phyloP scores from a whole-genome alignment of 2,888 invertebrate species.

The Oligia strigilis region DNA sequence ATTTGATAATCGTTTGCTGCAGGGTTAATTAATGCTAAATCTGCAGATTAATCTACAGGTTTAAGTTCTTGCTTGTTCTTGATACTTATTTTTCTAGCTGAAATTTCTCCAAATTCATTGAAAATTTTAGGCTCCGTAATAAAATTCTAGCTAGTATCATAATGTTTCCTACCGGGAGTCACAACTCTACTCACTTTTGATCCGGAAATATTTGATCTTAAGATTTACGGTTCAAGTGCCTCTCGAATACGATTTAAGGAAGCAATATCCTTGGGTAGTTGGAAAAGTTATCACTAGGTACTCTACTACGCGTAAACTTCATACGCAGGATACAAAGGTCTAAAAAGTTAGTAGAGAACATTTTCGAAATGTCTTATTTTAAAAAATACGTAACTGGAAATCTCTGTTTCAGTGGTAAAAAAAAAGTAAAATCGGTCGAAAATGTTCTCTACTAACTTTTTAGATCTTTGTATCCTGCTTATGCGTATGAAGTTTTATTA shows the following conservation, averaged over 20 bases:
- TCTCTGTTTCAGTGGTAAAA: too few relatives aligned
- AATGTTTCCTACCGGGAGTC: slow-evolving; percentile 32
- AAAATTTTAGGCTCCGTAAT: slow-evolving; percentile 1
- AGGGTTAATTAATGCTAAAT: not conserved
- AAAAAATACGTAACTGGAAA: too few relatives aligned
- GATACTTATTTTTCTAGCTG: not conserved
- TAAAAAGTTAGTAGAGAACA: too few relatives aligned
- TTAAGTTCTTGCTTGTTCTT: not conserved
- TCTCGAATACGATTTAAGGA: slow-evolving; percentile 40
- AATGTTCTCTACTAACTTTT: too few relatives aligned
- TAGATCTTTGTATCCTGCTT: too few relatives aligned
- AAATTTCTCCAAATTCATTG: not conserved
- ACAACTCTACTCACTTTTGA: slow-evolving; percentile 29
- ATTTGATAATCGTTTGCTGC: too few relatives aligned
- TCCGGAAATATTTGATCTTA: slow-evolving; percentile 36
- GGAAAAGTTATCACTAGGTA: not conserved
- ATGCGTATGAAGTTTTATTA: too few relatives aligned
- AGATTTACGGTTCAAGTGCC: slow-evolving; percentile 40
- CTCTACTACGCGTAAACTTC: not conserved
- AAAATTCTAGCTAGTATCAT: slow-evolving; percentile 35
- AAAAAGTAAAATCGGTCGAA: too few relatives aligned
- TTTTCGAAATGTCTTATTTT: too few relatives aligned
- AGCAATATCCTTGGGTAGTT: slow-evolving; percentile 11
- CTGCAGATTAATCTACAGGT: not conserved
- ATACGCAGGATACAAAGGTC: too few relatives aligned